phyloP scores from a whole-genome alignment of 2,888 invertebrate species.

The Melieria crassipennis region DNA sequence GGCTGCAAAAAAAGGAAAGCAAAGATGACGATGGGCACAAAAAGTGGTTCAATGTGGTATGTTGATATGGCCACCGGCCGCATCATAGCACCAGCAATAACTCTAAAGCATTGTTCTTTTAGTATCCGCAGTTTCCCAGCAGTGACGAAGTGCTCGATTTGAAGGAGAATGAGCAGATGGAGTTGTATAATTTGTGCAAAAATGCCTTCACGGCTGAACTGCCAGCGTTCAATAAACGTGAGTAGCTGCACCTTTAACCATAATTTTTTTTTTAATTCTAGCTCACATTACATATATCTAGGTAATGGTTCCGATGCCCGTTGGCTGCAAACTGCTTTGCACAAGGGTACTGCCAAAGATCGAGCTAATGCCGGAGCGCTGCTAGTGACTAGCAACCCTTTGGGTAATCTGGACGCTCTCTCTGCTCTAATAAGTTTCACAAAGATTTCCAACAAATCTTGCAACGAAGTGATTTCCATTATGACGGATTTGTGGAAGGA shows the following conservation, averaged over 20 bases:
- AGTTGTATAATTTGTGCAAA: slow-evolving; percentile 59
- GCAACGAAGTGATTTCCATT: slow-evolving; percentile 58
- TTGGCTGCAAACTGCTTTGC: slow-evolving; percentile 65
- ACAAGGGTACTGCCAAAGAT: slow-evolving; percentile 66
- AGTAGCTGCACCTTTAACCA: slow-evolving; percentile 17
- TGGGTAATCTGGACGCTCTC: slow-evolving; percentile 61
- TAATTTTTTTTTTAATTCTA: neutral
- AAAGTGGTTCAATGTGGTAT: slow-evolving; percentile 63
- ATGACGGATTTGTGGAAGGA: slow-evolving; percentile 63
- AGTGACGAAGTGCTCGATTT: slow-evolving; percentile 58
- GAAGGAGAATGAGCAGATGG: slow-evolving; percentile 62
- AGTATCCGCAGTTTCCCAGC: slow-evolving; percentile 58
- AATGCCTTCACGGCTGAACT: slow-evolving; percentile 58
- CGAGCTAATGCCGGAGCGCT: slow-evolving; percentile 65
- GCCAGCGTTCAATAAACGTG: slow-evolving; percentile 56
- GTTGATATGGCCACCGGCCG: slow-evolving; percentile 27
- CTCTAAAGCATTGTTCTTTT: neutral
- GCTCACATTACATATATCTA: slow-evolving; percentile 32
- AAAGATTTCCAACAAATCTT: slow-evolving; percentile 63
- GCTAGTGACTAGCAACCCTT: slow-evolving; percentile 64
- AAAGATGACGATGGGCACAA: slow-evolving; percentile 51
- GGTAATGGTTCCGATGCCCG: slow-evolving; percentile 63
- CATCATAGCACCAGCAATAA: neutral
- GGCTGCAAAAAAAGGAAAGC: slow-evolving; percentile 43
- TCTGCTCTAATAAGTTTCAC: slow-evolving; percentile 60